Conservation (phyloP, 1,140 invertebrate genomes). For the Acromyrmex heyeri region DNA sequence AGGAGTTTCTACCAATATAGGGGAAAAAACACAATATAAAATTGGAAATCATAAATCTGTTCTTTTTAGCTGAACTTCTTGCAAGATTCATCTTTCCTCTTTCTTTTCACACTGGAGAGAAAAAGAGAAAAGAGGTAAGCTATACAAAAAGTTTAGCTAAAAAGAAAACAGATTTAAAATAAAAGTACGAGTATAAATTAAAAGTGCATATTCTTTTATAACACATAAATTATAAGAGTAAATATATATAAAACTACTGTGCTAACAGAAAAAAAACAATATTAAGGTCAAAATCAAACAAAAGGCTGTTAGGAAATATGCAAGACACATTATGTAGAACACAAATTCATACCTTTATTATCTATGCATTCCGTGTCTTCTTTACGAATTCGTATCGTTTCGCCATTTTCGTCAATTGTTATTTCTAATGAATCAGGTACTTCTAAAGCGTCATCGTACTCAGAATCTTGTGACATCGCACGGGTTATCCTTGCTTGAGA, state of each 20-base stretch:
- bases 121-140: no score
- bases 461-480: constrained; percentile 85
- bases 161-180: neutral
- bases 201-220: no score
- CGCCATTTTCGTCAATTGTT: constrained; percentile 86
- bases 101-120: no score
- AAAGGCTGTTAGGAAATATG: neutral
- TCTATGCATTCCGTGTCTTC: constrained; percentile 46
- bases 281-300: neutral
- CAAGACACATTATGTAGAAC: neutral
- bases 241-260: neutral
- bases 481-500: neutral
- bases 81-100: no score
- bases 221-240: neutral
- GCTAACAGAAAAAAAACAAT: neutral
- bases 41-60: constrained; percentile 38
- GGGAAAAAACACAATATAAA: constrained; percentile 66
- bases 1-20: constrained; percentile 63
- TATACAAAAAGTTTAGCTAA: no score
- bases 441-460: constrained; percentile 89
- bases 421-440: constrained; percentile 88
- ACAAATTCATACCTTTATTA: constrained; percentile 57
- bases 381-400: constrained; percentile 83
- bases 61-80: neutral
- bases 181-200: neutral